Conservation (phyloP, 2,113 vertebrate genomes). For the Craseonycteris thonglongyai region DNA sequence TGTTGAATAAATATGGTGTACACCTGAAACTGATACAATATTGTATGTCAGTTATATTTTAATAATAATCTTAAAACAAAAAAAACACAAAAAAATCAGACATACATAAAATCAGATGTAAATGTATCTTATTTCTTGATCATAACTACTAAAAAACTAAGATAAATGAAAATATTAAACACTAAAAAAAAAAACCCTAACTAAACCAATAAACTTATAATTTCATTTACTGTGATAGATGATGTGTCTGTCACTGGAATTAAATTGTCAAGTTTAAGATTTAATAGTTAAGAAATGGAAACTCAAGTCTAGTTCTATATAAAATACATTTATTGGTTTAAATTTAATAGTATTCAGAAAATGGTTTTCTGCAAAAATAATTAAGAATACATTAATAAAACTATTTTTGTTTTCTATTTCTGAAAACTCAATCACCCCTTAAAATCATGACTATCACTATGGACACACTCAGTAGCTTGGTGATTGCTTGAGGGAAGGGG, state of each 20-base stretch:
- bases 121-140: background rate
- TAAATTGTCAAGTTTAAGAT: background rate
- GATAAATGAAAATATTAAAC: background rate
- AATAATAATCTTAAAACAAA: no score
- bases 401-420: background rate
- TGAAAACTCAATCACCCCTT: background rate
- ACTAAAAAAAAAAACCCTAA: background rate
- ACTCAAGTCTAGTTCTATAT: background rate
- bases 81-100: background rate
- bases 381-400: background rate
- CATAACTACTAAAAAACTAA: background rate
- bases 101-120: background rate
- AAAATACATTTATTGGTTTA: background rate
- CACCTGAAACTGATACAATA: no score
- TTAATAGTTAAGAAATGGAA: background rate
- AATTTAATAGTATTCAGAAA: background rate
- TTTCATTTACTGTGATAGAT: conserved; percentile 22
- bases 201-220: background rate
- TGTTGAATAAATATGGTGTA: no score
- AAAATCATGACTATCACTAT: background rate
- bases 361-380: background rate
- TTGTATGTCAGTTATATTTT: no score
- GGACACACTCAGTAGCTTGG: no score
- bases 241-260: background rate
- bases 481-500: no score